Conservation (phyloP, 1,140 invertebrate species). For the Philopotamus ludificatus region DNA sequence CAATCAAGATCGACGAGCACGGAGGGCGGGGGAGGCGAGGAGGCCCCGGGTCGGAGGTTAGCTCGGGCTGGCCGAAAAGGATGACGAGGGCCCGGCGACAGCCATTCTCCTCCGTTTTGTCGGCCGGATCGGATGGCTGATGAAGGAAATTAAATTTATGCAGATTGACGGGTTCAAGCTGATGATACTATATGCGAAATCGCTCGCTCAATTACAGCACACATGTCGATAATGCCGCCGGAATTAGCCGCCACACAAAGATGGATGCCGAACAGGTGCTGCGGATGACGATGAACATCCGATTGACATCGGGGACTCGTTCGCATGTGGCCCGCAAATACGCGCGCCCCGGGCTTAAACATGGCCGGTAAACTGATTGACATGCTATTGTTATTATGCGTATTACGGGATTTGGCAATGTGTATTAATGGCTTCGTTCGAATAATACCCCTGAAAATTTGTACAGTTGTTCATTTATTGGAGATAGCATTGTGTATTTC, state of each 20-base stretch:
- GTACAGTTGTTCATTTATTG: too few species aligned
- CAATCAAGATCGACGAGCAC: conserved; percentile 37
- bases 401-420: too few species aligned
- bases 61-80: not conserved
- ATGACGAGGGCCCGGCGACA: not conserved
- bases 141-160: conserved; percentile 36
- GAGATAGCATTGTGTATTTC: too few species aligned
- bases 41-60: conserved; percentile 5
- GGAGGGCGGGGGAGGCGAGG: not conserved
- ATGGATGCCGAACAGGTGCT: not conserved
- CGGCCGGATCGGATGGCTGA: conserved; percentile 4
- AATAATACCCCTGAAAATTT: too few species aligned
- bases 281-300: not conserved
- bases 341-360: too few species aligned
- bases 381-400: not conserved
- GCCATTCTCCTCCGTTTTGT: conserved; percentile 6
- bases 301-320: not conserved
- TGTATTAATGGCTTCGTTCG: too few species aligned
- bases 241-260: not conserved
- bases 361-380: not conserved
- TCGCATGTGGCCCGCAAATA: not conserved
- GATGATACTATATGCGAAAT: not conserved
- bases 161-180: conserved; percentile 21
- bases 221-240: not conserved
- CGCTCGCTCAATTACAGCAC: not conserved